These are phyloP conservation scores for Yasuhikotakia modesta DNA, from an alignment of 2,797 vertebrate species.

Conservation along the genomic window DNA sequence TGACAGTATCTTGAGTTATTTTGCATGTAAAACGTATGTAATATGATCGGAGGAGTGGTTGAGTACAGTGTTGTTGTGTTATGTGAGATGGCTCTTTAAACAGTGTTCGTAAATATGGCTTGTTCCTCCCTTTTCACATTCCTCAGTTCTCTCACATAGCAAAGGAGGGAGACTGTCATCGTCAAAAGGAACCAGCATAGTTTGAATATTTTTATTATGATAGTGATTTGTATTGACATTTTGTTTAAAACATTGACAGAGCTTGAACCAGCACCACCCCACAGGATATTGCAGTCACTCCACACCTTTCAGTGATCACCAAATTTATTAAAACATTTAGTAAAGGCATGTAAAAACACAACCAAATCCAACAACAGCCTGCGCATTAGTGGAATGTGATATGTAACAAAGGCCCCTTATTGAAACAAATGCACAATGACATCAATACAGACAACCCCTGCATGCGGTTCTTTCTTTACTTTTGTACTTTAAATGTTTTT, in stretches of 20 bases:
- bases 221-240: conserved; percentile 21
- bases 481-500: background rate
- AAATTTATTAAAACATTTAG: background rate
- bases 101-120: conserved; percentile 66
- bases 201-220: conserved; percentile 70
- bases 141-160: background rate
- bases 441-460: no score
- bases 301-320: background rate
- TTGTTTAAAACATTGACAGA: background rate
- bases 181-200: conserved; percentile 48
- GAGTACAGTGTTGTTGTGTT: background rate
- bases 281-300: conserved; percentile 5
- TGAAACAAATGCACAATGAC: no score
- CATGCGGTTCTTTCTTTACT: no score
- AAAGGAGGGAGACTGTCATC: conserved; percentile 46
- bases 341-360: conserved; percentile 7
- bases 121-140: conserved; percentile 47
- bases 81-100: conserved; percentile 38
- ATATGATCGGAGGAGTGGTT: conserved; percentile 25
- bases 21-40: background rate
- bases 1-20: background rate
- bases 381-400: conserved; percentile 23
- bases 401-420: background rate
- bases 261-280: background rate
- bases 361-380: background rate